Evolutionary conservation across 2,888 invertebrate species (phyloP).

Genomic region (Philereme vetulata): DNA sequence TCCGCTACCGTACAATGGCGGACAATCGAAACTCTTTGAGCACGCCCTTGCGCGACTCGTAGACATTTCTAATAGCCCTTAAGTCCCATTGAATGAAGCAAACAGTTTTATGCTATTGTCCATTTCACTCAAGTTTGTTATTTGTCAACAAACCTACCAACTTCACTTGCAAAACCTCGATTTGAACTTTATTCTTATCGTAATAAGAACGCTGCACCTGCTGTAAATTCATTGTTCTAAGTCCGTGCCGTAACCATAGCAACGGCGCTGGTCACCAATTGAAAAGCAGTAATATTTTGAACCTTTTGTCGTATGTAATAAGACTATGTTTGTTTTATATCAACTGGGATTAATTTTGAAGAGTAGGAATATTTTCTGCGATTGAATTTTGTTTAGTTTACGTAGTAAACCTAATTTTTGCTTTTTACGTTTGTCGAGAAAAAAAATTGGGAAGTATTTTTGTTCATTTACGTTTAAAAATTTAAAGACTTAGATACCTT

Average conservation of each 20-base stretch:
- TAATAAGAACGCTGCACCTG: constrained; percentile 30
- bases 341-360: constrained; percentile 30
- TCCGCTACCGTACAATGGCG: constrained; percentile 42
- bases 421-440: too few species aligned
- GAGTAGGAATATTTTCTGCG: constrained; percentile 46
- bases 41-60: constrained; percentile 59
- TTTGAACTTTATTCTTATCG: constrained; percentile 33
- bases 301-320: constrained; percentile 28
- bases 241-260: constrained; percentile 74
- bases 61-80: constrained; percentile 79
- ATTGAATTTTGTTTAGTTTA: constrained; percentile 52
- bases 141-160: constrained; percentile 48
- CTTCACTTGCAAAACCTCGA: constrained; percentile 34
- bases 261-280: constrained; percentile 58
- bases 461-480: too few species aligned
- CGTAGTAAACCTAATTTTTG: constrained; percentile 2
- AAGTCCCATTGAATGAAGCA: constrained; percentile 73
- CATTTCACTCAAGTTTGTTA: constrained; percentile 70
- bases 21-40: constrained; percentile 48
- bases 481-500: too few species aligned
- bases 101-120: constrained; percentile 78
- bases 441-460: too few species aligned
- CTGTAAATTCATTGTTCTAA: constrained; percentile 38
- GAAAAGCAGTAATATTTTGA: constrained; percentile 34
- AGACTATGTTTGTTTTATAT: constrained; percentile 21